phyloP scores from a whole-genome alignment of 2,888 invertebrate species.

The Hemithea aestivaria region DNA sequence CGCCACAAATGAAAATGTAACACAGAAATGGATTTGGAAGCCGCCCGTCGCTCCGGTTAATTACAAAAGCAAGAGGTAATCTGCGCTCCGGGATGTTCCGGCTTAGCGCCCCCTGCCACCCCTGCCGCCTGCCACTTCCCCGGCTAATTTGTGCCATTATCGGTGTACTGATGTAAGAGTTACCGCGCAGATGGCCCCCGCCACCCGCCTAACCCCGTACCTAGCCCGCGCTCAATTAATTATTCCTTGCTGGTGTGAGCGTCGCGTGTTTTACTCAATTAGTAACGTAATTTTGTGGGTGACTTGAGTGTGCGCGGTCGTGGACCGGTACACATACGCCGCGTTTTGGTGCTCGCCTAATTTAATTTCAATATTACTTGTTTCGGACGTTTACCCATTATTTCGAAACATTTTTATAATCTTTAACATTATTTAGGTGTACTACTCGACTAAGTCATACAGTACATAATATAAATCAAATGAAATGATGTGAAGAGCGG shows the following conservation, averaged over 20 bases:
- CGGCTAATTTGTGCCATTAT: conserved; percentile 79
- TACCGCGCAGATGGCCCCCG: conserved; percentile 73
- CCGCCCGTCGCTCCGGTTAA: conserved; percentile 79
- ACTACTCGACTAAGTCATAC: too few species aligned
- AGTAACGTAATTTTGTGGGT: conserved; percentile 79
- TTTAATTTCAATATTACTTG: conserved; percentile 25
- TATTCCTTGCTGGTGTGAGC: conserved; percentile 77
- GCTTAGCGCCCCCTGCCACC: conserved; percentile 70
- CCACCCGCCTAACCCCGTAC: conserved; percentile 43
- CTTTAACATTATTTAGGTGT: too few species aligned
- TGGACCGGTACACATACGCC: conserved; percentile 50
- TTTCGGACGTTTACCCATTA: too few species aligned
- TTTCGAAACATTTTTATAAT: too few species aligned
- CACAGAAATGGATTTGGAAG: conserved; percentile 80
- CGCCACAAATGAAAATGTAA: conserved; percentile 79
- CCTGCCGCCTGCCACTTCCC: conserved; percentile 69
- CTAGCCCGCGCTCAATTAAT: conserved; percentile 75
- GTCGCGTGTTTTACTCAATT: conserved; percentile 80
- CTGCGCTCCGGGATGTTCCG: conserved; percentile 79
- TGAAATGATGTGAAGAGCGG: conserved; percentile 25
- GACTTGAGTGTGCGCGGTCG: conserved; percentile 74
- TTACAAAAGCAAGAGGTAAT: conserved; percentile 80
- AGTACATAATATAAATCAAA: too few species aligned
- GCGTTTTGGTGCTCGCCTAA: conserved; percentile 50
- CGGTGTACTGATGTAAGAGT: conserved; percentile 80